phyloP scores from a whole-genome alignment of 1,140 invertebrate species.

The Cotesia typhae region DNA sequence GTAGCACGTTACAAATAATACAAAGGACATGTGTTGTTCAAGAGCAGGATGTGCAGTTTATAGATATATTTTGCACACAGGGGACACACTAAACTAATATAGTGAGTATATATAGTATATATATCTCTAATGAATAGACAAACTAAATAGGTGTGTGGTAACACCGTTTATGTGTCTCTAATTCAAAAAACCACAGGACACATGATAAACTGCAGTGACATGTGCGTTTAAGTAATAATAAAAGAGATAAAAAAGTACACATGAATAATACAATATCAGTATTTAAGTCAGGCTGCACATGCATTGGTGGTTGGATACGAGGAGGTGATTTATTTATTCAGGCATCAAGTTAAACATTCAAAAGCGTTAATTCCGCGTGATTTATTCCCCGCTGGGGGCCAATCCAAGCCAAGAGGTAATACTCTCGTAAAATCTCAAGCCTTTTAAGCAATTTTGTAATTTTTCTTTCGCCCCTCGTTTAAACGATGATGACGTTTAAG shows the following conservation, averaged over 20 bases:
- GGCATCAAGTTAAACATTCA: slow-evolving; percentile 20
- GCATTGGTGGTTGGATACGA: slow-evolving; percentile 7
- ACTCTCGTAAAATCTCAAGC: slow-evolving; percentile 25
- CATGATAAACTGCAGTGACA: slow-evolving; percentile 6
- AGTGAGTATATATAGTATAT: too few species aligned
- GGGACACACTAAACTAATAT: slow-evolving; percentile 9
- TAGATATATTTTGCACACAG: not conserved
- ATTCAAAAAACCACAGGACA: slow-evolving; percentile 5
- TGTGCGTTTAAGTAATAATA: slow-evolving; percentile 21
- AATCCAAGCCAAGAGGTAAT: not conserved
- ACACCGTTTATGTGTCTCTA: slow-evolving; percentile 4
- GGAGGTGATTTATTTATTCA: slow-evolving; percentile 32
- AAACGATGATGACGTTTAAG: slow-evolving; percentile 24
- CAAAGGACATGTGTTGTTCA: slow-evolving; percentile 24
- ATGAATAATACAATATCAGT: slow-evolving; percentile 30
- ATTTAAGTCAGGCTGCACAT: slow-evolving; percentile 14
- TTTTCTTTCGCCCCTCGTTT: slow-evolving; percentile 20
- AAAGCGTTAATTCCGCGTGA: slow-evolving; percentile 34
- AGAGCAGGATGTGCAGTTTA: slow-evolving; percentile 20
- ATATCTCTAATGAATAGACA: too few species aligned
- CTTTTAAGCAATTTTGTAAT: slow-evolving; percentile 31
- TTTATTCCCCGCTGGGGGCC: slow-evolving; percentile 29
- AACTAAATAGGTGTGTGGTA: not conserved
- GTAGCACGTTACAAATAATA: slow-evolving; percentile 15
- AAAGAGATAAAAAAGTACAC: not conserved